A percentile compares a stretch with the other conserved stretches of the same genome.
Evolutionary conservation across 2,113 vertebrate species (phyloP).

Genomic region (Varanus salvator): DNA sequence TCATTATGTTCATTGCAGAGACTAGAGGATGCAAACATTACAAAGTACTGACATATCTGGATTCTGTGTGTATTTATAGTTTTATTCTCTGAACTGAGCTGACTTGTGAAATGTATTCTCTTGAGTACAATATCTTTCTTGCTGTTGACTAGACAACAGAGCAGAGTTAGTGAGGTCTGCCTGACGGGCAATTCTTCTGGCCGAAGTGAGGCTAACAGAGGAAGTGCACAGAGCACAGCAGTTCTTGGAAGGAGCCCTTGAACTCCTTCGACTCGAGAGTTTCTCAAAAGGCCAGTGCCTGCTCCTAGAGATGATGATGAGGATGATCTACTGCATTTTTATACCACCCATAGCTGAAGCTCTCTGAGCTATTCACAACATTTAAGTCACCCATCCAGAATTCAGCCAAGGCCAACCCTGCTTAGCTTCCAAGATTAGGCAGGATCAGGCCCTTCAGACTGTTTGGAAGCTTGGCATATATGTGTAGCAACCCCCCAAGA

Average conservation of each 20-base stretch:
- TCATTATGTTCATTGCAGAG: not conserved
- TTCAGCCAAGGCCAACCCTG: too few species aligned
- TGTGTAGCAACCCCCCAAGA: not conserved
- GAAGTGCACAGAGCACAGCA: not conserved
- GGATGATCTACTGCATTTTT: too few species aligned
- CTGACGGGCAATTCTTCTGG: not conserved
- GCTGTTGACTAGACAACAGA: constrained; percentile 14
- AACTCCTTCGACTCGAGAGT: not conserved
- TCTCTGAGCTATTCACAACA: too few species aligned
- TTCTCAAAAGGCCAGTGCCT: not conserved
- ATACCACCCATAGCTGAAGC: too few species aligned
- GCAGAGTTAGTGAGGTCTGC: not conserved
- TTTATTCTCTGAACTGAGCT: not conserved
- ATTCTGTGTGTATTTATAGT: not conserved
- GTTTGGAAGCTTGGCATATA: not conserved
- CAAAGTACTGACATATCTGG: not conserved
- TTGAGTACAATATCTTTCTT: constrained; percentile 31
- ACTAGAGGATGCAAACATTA: not conserved
- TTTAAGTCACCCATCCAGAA: too few species aligned
- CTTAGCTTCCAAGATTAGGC: too few species aligned
- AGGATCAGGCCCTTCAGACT: too few species aligned
- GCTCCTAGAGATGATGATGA: not conserved
- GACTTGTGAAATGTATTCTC: not conserved
- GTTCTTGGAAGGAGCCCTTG: not conserved
- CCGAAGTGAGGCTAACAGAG: not conserved